A percentile compares a stretch with the other conserved stretches of the same genome.
phyloP scores from a whole-genome alignment of 2,888 invertebrate species.

The Willowsia nigromaculata region DNA sequence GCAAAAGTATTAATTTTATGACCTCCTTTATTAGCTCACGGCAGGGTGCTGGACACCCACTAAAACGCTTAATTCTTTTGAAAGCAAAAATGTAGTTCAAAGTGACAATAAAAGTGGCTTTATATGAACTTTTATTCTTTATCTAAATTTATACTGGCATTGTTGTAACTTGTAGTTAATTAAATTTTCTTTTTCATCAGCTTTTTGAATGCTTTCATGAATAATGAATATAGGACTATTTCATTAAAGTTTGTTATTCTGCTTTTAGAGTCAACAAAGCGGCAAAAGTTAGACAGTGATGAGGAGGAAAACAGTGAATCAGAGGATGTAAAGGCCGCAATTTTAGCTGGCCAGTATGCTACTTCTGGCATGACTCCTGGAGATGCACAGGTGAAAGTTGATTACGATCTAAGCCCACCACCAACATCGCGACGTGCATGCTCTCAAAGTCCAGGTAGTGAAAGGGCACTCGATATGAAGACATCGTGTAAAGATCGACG shows the following conservation, averaged over 20 bases:
- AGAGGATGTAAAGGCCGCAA: constrained; percentile 28
- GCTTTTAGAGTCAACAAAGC: constrained; percentile 76
- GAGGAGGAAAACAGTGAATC: constrained; percentile 70
- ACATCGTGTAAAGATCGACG: constrained; percentile 31
- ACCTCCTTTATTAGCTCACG: not conserved
- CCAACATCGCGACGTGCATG: constrained; percentile 21
- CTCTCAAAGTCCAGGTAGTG: constrained; percentile 61
- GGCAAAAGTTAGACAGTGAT: constrained; percentile 77
- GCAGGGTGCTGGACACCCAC: constrained; percentile 33
- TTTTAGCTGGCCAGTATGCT: not conserved
- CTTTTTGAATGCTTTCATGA: not conserved
- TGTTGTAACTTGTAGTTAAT: not conserved
- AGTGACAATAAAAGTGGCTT: not conserved
- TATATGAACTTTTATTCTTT: not conserved
- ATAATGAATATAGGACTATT: not conserved
- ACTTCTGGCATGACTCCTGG: not conserved
- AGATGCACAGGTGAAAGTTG: constrained; percentile 58
- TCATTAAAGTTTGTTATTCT: constrained; percentile 67
- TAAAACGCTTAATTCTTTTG: not conserved
- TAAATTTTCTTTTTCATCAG: not conserved
- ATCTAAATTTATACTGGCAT: not conserved
- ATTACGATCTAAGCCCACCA: constrained; percentile 54
- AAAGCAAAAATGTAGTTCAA: not conserved
- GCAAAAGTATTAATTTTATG: constrained; percentile 15
- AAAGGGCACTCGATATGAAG: constrained; percentile 62